These are phyloP conservation scores for Hyposoter dolosus DNA, from an alignment of 2,888 invertebrate species.

Conservation along the genomic window DNA sequence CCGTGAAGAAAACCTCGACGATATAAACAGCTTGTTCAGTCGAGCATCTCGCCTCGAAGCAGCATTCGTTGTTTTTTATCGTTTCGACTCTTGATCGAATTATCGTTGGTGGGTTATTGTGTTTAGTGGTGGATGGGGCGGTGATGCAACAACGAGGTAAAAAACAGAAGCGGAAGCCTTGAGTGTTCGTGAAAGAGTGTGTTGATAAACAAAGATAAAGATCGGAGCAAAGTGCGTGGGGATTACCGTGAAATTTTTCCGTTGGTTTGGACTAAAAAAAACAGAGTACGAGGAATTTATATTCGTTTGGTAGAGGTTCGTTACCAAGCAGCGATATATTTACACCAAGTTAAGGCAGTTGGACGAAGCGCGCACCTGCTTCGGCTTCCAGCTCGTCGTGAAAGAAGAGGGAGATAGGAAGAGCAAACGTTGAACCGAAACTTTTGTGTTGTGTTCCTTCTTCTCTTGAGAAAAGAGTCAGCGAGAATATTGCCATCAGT, in stretches of 20 bases:
- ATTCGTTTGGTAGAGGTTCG: not conserved
- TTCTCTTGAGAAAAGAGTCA: not conserved
- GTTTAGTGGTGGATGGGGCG: not conserved
- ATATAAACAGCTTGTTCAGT: conserved; percentile 2
- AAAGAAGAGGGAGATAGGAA: conserved; percentile 17
- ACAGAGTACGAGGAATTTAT: conserved; percentile 8
- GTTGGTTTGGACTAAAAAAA: conserved; percentile 1
- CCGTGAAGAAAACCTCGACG: not conserved
- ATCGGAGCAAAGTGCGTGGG: not conserved
- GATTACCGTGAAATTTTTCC: conserved; percentile 1
- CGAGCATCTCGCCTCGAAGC: not conserved
- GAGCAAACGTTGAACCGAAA: conserved; percentile 16
- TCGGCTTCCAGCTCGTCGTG: conserved; percentile 9
- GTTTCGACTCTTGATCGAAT: not conserved
- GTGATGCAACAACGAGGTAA: not conserved
- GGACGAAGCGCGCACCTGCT: conserved; percentile 22
- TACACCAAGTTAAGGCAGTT: not conserved
- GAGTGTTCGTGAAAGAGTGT: not conserved
- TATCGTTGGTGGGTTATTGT: not conserved
- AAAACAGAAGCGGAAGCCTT: not conserved
- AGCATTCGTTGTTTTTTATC: not conserved
- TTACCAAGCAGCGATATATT: conserved; percentile 25
- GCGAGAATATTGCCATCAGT: not conserved
- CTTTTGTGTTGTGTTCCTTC: not conserved
- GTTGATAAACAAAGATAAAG: conserved; percentile 6